Percentiles rank a stretch among this genome's conserved stretches.
Evolutionary conservation across 2,797 vertebrate genomes (phyloP).

Genomic region (Siniperca undulata): DNA sequence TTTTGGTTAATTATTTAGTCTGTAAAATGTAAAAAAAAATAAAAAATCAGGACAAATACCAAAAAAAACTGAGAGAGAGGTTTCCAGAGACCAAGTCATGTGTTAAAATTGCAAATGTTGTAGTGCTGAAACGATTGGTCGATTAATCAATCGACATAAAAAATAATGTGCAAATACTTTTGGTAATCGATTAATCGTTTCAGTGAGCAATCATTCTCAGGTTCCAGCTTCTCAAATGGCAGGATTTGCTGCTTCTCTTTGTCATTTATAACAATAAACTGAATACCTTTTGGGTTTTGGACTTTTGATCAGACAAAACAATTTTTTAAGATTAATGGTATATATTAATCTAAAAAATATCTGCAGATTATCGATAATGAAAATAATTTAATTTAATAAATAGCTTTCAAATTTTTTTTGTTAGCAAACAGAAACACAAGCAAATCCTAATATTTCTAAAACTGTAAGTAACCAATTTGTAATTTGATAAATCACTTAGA

Average conservation of each 20-base stretch:
- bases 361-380: background rate
- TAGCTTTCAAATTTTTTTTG: background rate
- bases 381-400: background rate
- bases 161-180: background rate
- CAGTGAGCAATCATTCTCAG: background rate
- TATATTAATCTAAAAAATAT: background rate
- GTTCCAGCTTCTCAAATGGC: background rate
- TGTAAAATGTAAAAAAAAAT: background rate
- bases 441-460: background rate
- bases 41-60: background rate
- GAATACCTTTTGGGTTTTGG: background rate
- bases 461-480: background rate
- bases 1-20: background rate
- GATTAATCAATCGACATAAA: background rate
- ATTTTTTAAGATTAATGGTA: background rate
- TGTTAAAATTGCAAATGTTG: background rate
- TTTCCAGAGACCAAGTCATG: background rate
- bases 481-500: background rate
- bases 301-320: background rate
- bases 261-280: background rate
- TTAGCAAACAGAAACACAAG: background rate
- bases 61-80: background rate
- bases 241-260: background rate
- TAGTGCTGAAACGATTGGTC: background rate
- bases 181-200: background rate